Evolutionary conservation across 2,113 vertebrate genomes (phyloP), one percentile per base, ranked within the genome.

Genomic region (Gnathonemus echidnorhynchus): DNA sequence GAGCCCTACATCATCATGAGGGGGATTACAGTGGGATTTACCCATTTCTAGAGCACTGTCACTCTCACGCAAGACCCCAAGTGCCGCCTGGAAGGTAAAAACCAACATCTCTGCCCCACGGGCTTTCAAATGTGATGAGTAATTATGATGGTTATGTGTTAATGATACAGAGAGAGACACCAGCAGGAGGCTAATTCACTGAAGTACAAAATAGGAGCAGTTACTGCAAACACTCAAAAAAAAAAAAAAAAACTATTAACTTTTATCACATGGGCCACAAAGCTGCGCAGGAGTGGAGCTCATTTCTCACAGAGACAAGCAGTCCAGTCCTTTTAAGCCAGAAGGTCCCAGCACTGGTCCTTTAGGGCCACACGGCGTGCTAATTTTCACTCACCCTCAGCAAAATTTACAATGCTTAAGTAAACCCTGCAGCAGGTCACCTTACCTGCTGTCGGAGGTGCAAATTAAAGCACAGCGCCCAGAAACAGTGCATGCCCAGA

Each of bases 181-280:
- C 93, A 92, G 89, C 83, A 90, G 91, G 89, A 94, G 92, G 90
- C 93, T 94, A 92, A 95, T 92, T 95, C 94, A 93, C 93, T 92
- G 93, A 93, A 93, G 92, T 92, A 92, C 91, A 92, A 92, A 95
- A 94, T 92, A 91, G 92, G 92, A 92, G 91, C 93, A 92, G 92
- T 92, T 91, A 94, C n/a, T 9, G 42, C 49, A 31, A 52, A 87
- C 45, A n/a, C 42, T 45, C n/a, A 0, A 11, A 48, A 11, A 39
- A 39, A 39, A 39, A 2, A 21, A 17, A 3, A 17, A 35, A 35
- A 19, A 83, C 80, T 45, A 48, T 21, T 8, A 42, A 46, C 39
- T 85, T 39, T 83, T n/a, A 45, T 85, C 39, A 85, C 45, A 48
- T 39, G 31, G 4, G 4, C 35, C 19, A 86, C n/a, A 49, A 86